Base-by-base conservation (phyloP, 1,140 invertebrate genomes). In the Bombus confusus region DNA sequence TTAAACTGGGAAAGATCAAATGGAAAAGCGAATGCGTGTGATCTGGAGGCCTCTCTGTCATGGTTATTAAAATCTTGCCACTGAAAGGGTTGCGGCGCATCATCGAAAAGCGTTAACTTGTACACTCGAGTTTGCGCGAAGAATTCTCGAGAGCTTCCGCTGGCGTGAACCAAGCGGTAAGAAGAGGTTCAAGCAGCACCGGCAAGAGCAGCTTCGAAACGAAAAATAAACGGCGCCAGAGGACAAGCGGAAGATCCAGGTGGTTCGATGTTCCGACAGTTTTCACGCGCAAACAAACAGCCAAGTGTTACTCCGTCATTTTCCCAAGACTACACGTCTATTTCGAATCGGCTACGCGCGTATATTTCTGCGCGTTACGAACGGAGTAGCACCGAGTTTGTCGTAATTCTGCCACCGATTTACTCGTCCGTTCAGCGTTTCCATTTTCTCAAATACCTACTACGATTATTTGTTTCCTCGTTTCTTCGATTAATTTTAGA, bases 231-330 rank as follows among this genome's bases (percentile, higher is more conserved):
- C 84, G 84, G 47, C 34, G 43, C 80, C 31, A 71, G 83, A 85
- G 37, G 57, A 72, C 69, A 43, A 78, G 80, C 66, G 66, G 52
- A 9, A 22, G 64, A 89, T 77, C 77, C 88, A 81, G 76, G 85
- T 87, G 73, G 85, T 89, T 89, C 75, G 69, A 86, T 74, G 86
- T 89, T 88, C 84, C 31, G 72, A 83, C 81, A 76, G 59, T 83
- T 83, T 78, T 78, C 74, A 83, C 62, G 62, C 74, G 62, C 74
- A 57, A 69, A 78, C 74, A 83, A 83, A 83, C 74, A 82, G 8
- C 10, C 72, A 4, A 83, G 59, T 34, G 41, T 66, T 52, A 31
- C 41, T 8, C 12, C 37, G 75, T 22, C 47, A 8, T 52, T 47
- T 76, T 43, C 69, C 28, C 41, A 62, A 83, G 47, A 52, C 47